Evolutionary conservation across 2,888 invertebrate species (phyloP).

Genomic region (Baccha elongata): DNA sequence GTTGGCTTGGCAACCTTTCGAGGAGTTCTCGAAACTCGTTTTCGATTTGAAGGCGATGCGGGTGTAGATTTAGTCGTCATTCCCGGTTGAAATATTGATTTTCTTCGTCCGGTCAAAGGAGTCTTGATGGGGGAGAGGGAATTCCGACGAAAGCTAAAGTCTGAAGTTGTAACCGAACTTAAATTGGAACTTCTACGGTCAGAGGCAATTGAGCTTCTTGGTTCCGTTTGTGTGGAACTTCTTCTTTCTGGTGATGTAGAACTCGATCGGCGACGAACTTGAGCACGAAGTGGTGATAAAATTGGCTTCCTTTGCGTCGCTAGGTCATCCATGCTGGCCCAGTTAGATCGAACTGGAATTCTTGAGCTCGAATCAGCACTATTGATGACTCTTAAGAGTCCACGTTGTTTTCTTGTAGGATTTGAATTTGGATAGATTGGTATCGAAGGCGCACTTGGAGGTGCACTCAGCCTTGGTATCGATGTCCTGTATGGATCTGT

Average conservation of each 20-base stretch:
- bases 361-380: conserved; percentile 76
- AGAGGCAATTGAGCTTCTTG: conserved; percentile 76
- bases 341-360: conserved; percentile 78
- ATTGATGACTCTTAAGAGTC: conserved; percentile 79
- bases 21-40: conserved; percentile 72
- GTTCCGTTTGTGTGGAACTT: conserved; percentile 80
- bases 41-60: conserved; percentile 55
- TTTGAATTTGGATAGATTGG: conserved; percentile 79
- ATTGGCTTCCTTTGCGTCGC: conserved; percentile 67
- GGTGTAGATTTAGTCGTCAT: conserved; percentile 58
- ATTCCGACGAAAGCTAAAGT: conserved; percentile 80
- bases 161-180: conserved; percentile 81
- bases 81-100: conserved; percentile 57
- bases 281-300: conserved; percentile 74
- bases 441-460: conserved; percentile 76
- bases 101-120: conserved; percentile 51
- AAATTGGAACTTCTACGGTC: conserved; percentile 81
- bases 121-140: conserved; percentile 74
- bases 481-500: conserved; percentile 78
- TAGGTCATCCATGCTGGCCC: conserved; percentile 80
- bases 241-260: conserved; percentile 81
- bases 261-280: conserved; percentile 77
- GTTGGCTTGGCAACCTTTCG: conserved; percentile 80
- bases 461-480: conserved; percentile 79
- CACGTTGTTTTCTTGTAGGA: conserved; percentile 81